These are phyloP conservation scores for Ophthalmolycus amberensis DNA, from an alignment of 2,113 vertebrate species.

Conservation along the genomic window DNA sequence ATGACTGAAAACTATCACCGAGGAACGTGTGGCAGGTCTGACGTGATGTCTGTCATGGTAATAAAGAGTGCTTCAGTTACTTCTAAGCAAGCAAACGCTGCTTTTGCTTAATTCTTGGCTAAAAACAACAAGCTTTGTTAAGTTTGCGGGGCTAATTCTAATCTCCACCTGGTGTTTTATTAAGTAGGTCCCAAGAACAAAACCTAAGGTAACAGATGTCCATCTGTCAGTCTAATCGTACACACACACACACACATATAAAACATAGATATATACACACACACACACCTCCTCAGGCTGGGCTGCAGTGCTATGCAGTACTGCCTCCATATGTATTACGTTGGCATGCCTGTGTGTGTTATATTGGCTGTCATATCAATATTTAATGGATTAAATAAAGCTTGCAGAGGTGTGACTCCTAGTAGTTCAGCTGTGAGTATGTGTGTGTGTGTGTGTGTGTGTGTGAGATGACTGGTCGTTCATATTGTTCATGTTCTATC, in stretches of 20 bases:
- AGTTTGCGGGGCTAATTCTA: background rate
- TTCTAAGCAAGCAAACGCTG: background rate
- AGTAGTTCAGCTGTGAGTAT: background rate
- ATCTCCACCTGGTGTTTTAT: background rate
- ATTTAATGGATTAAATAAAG: constrained; percentile 32
- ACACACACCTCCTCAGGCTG: background rate
- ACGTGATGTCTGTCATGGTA: background rate
- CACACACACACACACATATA: background rate
- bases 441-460: background rate
- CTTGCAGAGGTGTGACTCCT: constrained; percentile 25
- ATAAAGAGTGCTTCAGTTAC: background rate
- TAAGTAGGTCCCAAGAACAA: background rate
- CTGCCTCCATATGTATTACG: constrained; percentile 16
- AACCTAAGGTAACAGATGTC: background rate
- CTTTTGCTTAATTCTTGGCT: background rate
- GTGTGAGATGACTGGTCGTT: background rate
- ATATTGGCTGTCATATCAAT: constrained; percentile 21
- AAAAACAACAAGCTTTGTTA: background rate
- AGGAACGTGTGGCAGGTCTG: background rate
- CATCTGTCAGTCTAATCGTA: background rate
- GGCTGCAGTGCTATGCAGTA: background rate
- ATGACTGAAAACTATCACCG: background rate
- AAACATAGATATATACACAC: too few species aligned
- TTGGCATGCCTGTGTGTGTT: constrained; percentile 3
- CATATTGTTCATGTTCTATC: background rate